Evolutionary conservation across 2,888 invertebrate species (phyloP), one percentile per base, ranked within the genome.

Genomic region (Plebejus argus): DNA sequence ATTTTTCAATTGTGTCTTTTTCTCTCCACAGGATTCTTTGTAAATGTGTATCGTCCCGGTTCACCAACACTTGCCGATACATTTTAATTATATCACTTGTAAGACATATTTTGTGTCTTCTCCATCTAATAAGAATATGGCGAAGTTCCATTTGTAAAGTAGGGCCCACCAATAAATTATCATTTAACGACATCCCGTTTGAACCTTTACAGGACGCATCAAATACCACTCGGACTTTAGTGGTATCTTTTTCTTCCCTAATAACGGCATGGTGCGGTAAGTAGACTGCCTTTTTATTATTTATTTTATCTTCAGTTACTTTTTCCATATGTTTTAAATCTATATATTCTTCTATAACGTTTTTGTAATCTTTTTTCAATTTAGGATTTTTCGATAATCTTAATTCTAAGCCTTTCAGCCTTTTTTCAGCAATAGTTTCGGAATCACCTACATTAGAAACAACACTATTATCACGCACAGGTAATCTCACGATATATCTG

Each of bases 231-330:
- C 77, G 66, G 6, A 79, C 75, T 70, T 81, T 80, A 5, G 79
- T 76, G 18, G 80, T 81, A 35, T 58, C 53, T 75, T 80, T 81
- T 39, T 80, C 80, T 12, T 81, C 76, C 45, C 80, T 77, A 1
- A 85, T 33, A 0, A 86, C 83, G 0, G 85, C 83, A 72, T 84
- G 85, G 53, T 86, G 84, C 6, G 85, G 85, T 70, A 84, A 71
- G 49, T 84, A 83, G 1, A 82, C 79, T 4, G 80, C 70, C 49
- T 39, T 18, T 39, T 76, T 77, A 8, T 79, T 77, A n/a, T 66
- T 79, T 23, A 76, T 10, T 49, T 12, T 76, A 18, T 79, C 28
- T 45, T 72, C 66, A 58, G 33, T 5, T 45, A 81, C 74, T 28
- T n/a, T 18, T 45, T 35, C 74, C 80, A 83, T 83, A 58, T 82